These are phyloP conservation scores for Rattus norvegicus DNA, from an alignment of 2,113 vertebrate species.

Conservation along the genomic window DNA sequence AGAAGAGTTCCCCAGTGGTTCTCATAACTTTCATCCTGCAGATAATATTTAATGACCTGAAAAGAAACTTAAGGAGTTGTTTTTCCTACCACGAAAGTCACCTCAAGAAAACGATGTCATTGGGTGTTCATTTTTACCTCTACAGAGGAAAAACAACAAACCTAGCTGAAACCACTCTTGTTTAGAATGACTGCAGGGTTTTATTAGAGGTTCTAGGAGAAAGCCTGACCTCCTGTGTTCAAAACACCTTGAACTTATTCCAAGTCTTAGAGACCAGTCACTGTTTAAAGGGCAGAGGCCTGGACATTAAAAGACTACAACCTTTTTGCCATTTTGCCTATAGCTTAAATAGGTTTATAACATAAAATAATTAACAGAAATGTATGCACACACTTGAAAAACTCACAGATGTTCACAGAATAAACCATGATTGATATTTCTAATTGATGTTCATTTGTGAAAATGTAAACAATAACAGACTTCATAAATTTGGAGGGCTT, in stretches of 20 bases:
- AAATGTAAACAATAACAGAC: neutral
- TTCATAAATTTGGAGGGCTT: neutral
- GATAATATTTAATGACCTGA: neutral
- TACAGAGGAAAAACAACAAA: neutral
- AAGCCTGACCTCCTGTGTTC: neutral
- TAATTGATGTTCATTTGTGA: neutral
- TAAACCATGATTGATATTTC: neutral
- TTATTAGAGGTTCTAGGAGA: neutral
- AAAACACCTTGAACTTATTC: neutral
- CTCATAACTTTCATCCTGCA: neutral
- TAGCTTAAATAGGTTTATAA: conserved; percentile 55
- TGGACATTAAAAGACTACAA: neutral
- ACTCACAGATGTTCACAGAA: neutral
- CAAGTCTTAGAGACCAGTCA: neutral
- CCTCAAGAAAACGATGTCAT: neutral
- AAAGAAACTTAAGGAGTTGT: neutral
- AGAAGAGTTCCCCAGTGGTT: neutral
- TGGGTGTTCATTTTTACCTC: neutral
- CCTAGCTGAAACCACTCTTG: neutral
- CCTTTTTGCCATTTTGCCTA: conserved; percentile 60
- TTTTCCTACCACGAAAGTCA: neutral
- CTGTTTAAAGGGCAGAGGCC: conserved; percentile 22
- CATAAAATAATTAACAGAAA: conserved; percentile 58
- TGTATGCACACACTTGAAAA: neutral
- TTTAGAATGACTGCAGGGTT: conserved; percentile 6